A percentile compares a stretch with the other conserved stretches of the same genome.
phyloP scores from a whole-genome alignment of 2,113 vertebrate genomes.

The Stegostoma tigrinum region DNA sequence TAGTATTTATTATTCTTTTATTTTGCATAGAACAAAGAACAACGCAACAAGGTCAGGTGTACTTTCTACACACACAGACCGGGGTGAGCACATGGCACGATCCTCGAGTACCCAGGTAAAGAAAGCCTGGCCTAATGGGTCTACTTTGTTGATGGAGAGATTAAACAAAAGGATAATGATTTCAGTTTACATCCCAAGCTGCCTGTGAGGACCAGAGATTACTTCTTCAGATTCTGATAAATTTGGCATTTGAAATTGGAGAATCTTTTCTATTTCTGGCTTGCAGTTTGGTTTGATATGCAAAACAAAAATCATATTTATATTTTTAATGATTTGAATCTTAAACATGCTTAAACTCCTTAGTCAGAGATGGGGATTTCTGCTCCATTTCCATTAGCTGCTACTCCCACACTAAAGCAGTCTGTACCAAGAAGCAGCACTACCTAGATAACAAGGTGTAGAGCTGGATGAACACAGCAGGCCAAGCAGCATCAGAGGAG shows the following conservation, averaged over 20 bases:
- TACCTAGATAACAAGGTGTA: too few species aligned
- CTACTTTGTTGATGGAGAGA: not conserved
- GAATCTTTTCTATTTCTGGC: not conserved
- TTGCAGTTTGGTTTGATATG: not conserved
- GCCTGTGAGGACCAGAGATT: not conserved
- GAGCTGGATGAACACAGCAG: too few species aligned
- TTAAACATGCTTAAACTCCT: not conserved
- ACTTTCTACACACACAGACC: constrained; percentile 92
- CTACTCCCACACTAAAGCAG: not conserved
- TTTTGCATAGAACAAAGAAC: constrained; percentile 82
- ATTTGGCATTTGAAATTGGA: not conserved
- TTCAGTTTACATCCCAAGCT: not conserved
- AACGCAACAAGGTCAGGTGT: constrained; percentile 90
- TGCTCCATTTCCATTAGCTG: not conserved
- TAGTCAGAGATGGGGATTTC: not conserved
- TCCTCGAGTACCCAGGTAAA: constrained; percentile 85
- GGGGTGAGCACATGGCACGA: constrained; percentile 96
- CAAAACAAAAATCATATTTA: not conserved
- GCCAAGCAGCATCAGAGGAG: too few species aligned
- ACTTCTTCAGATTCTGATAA: not conserved
- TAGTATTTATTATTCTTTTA: constrained; percentile 28
- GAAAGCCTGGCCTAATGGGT: constrained; percentile 3
- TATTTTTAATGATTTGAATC: not conserved
- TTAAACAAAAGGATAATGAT: not conserved
- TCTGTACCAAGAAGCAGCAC: not conserved